Percentiles rank a stretch among this genome's conserved stretches.
Evolutionary conservation across 2,888 invertebrate species (phyloP).

Genomic region (Luperina testacea): DNA sequence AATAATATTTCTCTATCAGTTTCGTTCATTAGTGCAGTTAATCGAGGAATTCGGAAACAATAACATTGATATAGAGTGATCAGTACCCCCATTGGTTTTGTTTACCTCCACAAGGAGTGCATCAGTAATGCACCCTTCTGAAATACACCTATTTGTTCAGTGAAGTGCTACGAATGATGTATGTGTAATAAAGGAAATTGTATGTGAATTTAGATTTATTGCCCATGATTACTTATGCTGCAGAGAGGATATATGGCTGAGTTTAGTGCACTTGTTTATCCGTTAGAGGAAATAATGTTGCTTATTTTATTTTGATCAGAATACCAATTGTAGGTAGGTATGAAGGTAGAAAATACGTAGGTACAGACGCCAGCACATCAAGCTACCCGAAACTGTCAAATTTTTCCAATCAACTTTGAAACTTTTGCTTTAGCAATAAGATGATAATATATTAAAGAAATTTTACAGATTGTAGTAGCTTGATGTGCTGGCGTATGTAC

Average conservation of each 20-base stretch:
- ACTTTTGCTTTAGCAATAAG: no score
- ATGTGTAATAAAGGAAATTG: slow-evolving; percentile 79
- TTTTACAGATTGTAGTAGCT: no score
- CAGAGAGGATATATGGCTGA: slow-evolving; percentile 48
- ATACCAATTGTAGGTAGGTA: not conserved
- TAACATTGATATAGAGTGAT: slow-evolving; percentile 76
- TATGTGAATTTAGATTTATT: slow-evolving; percentile 83
- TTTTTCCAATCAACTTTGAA: no score
- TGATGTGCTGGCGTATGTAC: no score
- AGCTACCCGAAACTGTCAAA: no score
- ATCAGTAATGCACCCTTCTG: slow-evolving; percentile 86
- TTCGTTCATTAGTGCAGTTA: slow-evolving; percentile 69
- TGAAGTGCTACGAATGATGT: slow-evolving; percentile 78
- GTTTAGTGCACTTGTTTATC: slow-evolving; percentile 52
- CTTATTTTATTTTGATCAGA: slow-evolving; percentile 38
- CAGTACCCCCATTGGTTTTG: slow-evolving; percentile 73
- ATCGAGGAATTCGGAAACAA: slow-evolving; percentile 67
- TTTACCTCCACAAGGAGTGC: slow-evolving; percentile 73
- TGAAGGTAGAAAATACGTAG: not conserved
- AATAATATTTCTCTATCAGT: slow-evolving; percentile 63
- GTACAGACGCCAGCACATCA: no score
- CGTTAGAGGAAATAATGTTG: slow-evolving; percentile 23
- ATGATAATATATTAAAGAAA: no score
- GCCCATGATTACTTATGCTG: slow-evolving; percentile 56
- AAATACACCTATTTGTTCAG: slow-evolving; percentile 76